Evolutionary conservation across 2,113 vertebrate genomes (phyloP), one percentile per base, ranked within the genome.

Genomic region (Carollia perspicillata): DNA sequence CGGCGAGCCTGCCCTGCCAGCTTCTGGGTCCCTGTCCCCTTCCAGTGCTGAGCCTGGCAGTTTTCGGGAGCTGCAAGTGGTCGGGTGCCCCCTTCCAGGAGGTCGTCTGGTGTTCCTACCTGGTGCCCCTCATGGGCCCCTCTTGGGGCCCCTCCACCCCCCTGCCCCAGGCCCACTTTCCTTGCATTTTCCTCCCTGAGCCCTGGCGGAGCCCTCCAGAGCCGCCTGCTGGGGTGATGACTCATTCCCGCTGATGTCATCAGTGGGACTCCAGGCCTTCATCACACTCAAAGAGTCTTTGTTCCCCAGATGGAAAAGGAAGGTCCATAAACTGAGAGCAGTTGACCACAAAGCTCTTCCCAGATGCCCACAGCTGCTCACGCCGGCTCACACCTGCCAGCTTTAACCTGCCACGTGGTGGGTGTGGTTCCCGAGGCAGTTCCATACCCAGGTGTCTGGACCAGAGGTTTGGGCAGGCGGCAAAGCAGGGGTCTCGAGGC

Each of bases 201-300:
- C 49, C 65, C 9, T 0, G 17, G 49, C 60, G 0, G 13, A 16
- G 65, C 47, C 69, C 80, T 90, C 94, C 44, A 26, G 91, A 90
- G 85, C 81, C n/a, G 91, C 89, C 80, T 66, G 80, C 66, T 0
- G 11, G n/a, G 79, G 23, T 11, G 86, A 33, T 98, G 96, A 97
- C 90, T 97, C 95, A 95, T 53, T n/a, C 14, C 58, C 55, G 90
- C 55, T 97, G 86, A 94, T 95, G 93, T 96, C 97, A 98, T 81
- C 49, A 55, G 74, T 13, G 1, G 68, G 77, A 84, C 47, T 77
- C 89, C 23, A 72, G 94, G 86, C 75, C 92, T 49, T 83, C n/a
- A 17, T 51, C 22, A 1, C 20, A 37, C 88, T 97, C 95, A 97
- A 92, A 93, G 96, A 83, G 83, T 14, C 96, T 96, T 97, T 97